These are phyloP conservation scores for Melanerpes aurifrons DNA, from an alignment of 2,113 vertebrate genomes.

Conservation along the genomic window DNA sequence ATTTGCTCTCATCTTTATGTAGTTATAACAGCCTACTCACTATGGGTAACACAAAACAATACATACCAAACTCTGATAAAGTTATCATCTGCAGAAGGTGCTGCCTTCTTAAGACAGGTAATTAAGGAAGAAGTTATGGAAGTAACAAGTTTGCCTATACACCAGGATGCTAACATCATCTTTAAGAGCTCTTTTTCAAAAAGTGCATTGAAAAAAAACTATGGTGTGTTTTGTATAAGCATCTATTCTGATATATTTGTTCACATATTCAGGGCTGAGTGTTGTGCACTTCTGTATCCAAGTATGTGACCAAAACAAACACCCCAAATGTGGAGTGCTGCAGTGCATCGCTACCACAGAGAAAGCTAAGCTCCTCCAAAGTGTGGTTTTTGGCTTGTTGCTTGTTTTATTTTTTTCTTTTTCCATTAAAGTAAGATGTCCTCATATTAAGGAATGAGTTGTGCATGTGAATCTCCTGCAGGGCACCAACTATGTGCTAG, in stretches of 20 bases:
- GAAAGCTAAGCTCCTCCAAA: background rate
- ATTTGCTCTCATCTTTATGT: background rate
- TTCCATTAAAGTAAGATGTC: background rate
- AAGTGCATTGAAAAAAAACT: background rate
- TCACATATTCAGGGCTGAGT: background rate
- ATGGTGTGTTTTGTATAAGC: rapidly evolving
- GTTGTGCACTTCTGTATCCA: background rate
- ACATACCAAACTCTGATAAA: background rate
- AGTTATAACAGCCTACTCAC: background rate
- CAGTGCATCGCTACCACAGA: rapidly evolving
- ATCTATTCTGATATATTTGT: background rate
- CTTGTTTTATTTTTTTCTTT: no score
- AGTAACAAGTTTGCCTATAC: background rate
- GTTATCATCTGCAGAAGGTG: background rate
- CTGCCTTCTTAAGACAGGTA: background rate
- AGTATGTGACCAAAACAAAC: background rate
- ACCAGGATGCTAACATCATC: background rate
- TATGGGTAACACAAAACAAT: background rate
- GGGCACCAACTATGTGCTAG: rapidly evolving
- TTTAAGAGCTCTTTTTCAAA: no score
- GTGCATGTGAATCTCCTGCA: background rate
- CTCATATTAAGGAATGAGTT: rapidly evolving
- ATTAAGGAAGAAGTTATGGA: background rate
- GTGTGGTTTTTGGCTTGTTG: background rate
- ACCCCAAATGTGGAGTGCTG: background rate